Conservation (phyloP, 2,797 vertebrate genomes). For the Chanos chanos region DNA sequence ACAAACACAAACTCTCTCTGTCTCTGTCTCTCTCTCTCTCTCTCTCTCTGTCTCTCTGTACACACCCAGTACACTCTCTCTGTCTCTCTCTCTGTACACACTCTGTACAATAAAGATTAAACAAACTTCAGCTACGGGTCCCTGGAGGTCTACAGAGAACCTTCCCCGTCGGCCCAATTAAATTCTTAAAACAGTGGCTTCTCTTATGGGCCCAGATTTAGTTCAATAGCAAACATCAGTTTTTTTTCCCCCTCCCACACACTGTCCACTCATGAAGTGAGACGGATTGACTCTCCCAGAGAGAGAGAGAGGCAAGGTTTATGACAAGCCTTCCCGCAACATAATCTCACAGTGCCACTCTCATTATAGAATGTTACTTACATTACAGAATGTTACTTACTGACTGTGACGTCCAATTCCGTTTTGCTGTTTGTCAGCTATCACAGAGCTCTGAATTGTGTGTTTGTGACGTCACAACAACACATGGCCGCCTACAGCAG, state of each 20-base stretch:
- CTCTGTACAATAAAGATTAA: too few relatives aligned
- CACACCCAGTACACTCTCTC: slow-evolving; percentile 33
- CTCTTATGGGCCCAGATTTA: slow-evolving; percentile 41
- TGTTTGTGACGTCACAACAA: too few relatives aligned
- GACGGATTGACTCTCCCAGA: slow-evolving; percentile 53
- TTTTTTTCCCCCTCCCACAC: slow-evolving; percentile 32
- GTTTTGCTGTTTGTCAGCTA: too few relatives aligned
- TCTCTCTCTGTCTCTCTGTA: slow-evolving; percentile 29
- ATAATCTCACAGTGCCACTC: too few relatives aligned
- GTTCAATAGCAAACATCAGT: slow-evolving; percentile 52
- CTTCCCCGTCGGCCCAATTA: slow-evolving; percentile 61
- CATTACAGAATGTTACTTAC: too few relatives aligned
- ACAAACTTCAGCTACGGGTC: too few relatives aligned
- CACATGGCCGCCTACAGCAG: too few relatives aligned
- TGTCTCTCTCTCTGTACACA: slow-evolving; percentile 18
- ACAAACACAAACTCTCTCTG: too few relatives aligned
- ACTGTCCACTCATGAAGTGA: slow-evolving; percentile 56
- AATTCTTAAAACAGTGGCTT: slow-evolving; percentile 53
- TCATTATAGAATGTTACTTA: too few relatives aligned
- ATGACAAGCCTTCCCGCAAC: too few relatives aligned
- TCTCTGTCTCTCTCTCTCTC: slow-evolving; percentile 22
- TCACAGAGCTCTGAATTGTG: too few relatives aligned
- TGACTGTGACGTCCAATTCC: too few relatives aligned
- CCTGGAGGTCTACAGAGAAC: slow-evolving; percentile 14
- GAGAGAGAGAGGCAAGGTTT: slow-evolving; percentile 27